A percentile compares a stretch with the other conserved stretches of the same genome.
Conservation (phyloP, 2,113 vertebrate genomes). For the Myotis brandtii region DNA sequence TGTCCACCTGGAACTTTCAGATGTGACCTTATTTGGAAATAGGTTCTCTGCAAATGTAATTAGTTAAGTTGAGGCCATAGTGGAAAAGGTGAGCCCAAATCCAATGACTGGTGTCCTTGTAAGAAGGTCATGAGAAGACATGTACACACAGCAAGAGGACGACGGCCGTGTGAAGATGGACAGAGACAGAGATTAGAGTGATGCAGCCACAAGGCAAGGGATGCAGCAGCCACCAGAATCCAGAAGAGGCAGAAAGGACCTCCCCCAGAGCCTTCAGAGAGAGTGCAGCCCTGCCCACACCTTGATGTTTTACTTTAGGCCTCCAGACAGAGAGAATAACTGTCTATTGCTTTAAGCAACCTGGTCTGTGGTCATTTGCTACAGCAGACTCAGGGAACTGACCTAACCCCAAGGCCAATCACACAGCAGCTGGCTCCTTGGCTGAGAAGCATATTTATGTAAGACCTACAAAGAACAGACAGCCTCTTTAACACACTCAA, state of each 20-base stretch:
- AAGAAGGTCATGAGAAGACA: accelerated
- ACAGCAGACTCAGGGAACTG: too few species aligned
- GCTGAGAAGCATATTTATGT: too few species aligned
- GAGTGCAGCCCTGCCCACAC: not conserved
- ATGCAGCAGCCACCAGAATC: too few species aligned
- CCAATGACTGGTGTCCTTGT: too few species aligned
- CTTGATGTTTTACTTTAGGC: accelerated
- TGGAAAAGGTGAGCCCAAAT: not conserved
- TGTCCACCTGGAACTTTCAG: accelerated
- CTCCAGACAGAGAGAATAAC: not conserved
- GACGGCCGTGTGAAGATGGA: accelerated
- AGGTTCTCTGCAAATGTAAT: not conserved
- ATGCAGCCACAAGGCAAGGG: accelerated
- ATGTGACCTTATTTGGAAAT: not conserved
- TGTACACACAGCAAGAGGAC: accelerated
- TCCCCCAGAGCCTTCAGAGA: too few species aligned
- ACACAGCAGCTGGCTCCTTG: not conserved
- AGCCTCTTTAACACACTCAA: accelerated
- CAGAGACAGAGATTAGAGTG: accelerated
- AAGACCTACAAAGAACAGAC: accelerated
- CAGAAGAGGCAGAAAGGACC: accelerated
- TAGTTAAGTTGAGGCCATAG: not conserved
- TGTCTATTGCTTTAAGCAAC: not conserved
- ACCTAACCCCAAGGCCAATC: accelerated
- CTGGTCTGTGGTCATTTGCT: not conserved